Percentiles rank a stretch among this genome's conserved stretches.
Conservation (phyloP, 1,140 invertebrate species). For the Drosophila sproati region DNA sequence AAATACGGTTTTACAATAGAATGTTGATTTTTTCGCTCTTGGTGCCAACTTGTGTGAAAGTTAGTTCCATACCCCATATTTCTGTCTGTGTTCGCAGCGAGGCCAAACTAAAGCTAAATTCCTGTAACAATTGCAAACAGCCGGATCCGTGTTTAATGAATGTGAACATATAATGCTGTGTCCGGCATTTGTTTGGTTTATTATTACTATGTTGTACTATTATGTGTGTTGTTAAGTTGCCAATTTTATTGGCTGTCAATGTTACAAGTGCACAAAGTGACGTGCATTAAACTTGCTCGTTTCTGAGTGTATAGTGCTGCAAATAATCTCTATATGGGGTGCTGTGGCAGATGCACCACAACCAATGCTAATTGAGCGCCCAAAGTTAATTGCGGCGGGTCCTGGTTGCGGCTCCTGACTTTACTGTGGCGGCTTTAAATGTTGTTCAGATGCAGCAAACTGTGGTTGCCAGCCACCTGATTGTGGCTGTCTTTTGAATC, state of each 20-base stretch:
- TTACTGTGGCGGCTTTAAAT: constrained; percentile 45
- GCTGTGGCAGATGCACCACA: constrained; percentile 47
- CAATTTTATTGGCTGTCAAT: constrained; percentile 36
- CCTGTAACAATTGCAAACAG: constrained; percentile 31
- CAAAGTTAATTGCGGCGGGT: constrained; percentile 71
- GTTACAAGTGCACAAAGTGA: not conserved
- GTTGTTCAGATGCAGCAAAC: constrained; percentile 40
- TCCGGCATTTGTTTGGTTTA: constrained; percentile 28
- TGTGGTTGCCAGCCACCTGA: constrained; percentile 34
- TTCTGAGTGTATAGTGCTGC: not conserved
- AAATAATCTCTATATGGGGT: constrained; percentile 3
- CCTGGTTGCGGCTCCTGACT: constrained; percentile 37
- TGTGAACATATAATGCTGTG: not conserved
- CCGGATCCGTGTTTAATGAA: constrained; percentile 44
- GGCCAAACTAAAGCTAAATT: not conserved
- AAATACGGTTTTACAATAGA: too few species aligned
- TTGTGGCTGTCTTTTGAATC: constrained; percentile 33
- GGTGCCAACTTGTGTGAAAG: not conserved
- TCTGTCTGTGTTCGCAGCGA: not conserved
- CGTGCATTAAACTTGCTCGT: not conserved
- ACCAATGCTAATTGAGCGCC: constrained; percentile 77
- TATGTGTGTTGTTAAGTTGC: constrained; percentile 34
- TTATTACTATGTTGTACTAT: constrained; percentile 17
- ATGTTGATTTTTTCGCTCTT: too few species aligned
- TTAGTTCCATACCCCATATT: not conserved